These are phyloP conservation scores for Coregonus suidteri DNA, from an alignment of 2,797 vertebrate genomes.

Conservation along the genomic window DNA sequence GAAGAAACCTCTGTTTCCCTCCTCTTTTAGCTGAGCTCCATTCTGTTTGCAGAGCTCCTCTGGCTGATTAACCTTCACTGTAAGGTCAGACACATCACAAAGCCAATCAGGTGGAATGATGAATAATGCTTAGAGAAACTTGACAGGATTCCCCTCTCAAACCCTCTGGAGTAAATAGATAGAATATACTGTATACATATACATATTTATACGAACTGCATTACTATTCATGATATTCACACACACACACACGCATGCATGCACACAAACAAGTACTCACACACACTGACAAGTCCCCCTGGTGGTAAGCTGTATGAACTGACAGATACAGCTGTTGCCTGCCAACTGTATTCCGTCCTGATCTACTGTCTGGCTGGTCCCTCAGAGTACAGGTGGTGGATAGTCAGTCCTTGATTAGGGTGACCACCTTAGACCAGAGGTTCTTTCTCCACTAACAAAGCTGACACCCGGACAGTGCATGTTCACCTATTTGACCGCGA, in stretches of 20 bases:
- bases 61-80: slow-evolving; percentile 38
- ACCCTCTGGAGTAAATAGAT: slow-evolving; percentile 47
- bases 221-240: neutral
- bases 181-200: neutral
- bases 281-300: neutral
- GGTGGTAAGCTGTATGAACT: slow-evolving; percentile 9
- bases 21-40: neutral
- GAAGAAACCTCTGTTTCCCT: neutral
- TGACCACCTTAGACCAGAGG: slow-evolving; percentile 20
- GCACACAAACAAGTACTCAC: neutral
- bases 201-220: neutral
- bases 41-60: neutral
- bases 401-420: neutral
- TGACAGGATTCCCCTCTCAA: slow-evolving; percentile 27
- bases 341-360: slow-evolving; percentile 43
- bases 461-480: slow-evolving; percentile 5
- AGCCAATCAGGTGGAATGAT: slow-evolving; percentile 42
- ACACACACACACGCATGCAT: no score
- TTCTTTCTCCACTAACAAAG: slow-evolving; percentile 26
- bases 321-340: slow-evolving; percentile 53
- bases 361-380: neutral
- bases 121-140: slow-evolving; percentile 29
- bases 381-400: neutral
- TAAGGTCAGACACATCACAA: slow-evolving; percentile 34
- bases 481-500: no score